Base-by-base conservation (phyloP, 92 coral and sea anemone species). In the Siderastrea radians region DNA sequence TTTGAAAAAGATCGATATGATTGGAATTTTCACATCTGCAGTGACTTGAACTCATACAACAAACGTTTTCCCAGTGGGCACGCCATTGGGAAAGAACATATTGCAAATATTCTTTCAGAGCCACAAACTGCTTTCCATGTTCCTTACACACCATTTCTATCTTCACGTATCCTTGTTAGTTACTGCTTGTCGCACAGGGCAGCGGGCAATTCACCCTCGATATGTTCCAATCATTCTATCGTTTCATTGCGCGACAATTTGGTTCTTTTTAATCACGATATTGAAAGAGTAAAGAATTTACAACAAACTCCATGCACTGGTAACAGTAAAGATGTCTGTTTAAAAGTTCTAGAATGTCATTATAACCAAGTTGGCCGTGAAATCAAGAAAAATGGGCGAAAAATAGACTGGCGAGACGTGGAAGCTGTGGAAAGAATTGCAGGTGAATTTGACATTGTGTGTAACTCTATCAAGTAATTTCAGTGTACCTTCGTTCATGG, bases 1-100 rank as follows among this genome's bases (percentile, higher is more conserved):
- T 87, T 87, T 57, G 87, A 87, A 58, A 72, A 55, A 74, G 81
- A 72, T 13, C 62, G 87, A 14, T 86, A 86, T 5, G 86, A 81
- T 68, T 81, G 86, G 67, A 81, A 81, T 44, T 3, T 81, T 9
- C 48, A 85, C 69, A 64, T 76, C 2, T 85, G 89, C 62, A 8
- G 50, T 53, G 77, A 85, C 52, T 58, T 86, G 10, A 14, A 50
- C 17, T 12, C 46, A 65, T 86, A 50, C 78, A 86, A 86, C 19
- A 78, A 67, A 68, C 50, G 52, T 67, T 57, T 86, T 6, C 77
- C 90, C 19, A 19, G 5, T 14, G 81, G 46, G 14, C 80, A 61
- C 60, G 54, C 51, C 53, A 51, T 84, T 59, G 5, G 38, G 45
- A 47, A 52, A 15, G 45, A 68, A 82, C 66, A 70, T 44, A 48